Evolutionary conservation across 2,113 vertebrate genomes (phyloP).

Genomic region (Calidris pygmaea): DNA sequence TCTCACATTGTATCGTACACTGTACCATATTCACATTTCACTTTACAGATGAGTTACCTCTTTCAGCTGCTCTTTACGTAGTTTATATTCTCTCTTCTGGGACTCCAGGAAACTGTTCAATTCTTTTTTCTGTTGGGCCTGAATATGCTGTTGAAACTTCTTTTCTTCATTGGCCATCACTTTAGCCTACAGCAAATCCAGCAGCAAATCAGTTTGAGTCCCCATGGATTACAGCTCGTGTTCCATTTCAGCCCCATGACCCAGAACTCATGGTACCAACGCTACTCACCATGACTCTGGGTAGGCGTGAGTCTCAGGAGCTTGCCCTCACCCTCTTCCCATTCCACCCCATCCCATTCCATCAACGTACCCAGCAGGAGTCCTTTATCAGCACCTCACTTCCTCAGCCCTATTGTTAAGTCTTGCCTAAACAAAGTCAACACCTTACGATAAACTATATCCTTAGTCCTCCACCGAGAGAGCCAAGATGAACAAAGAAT

Average conservation of each 20-base stretch:
- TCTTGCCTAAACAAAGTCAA: neutral
- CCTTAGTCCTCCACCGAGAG: neutral
- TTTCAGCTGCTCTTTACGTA: conserved; percentile 97
- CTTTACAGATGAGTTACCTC: conserved; percentile 77
- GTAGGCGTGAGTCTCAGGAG: neutral
- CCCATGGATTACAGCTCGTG: neutral
- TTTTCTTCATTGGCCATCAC: conserved; percentile 95
- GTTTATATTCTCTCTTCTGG: conserved; percentile 97
- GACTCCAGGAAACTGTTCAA: conserved; percentile 94
- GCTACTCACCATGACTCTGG: neutral
- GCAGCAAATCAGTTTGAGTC: neutral
- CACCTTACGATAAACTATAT: neutral
- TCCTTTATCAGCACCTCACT: neutral
- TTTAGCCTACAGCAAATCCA: conserved; percentile 83
- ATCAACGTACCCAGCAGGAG: neutral
- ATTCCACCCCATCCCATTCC: neutral
- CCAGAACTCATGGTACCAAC: neutral
- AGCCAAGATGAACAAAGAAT: neutral
- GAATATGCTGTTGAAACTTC: conserved; percentile 98
- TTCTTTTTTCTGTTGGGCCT: conserved; percentile 97
- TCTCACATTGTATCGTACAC: neutral
- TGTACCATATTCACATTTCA: neutral
- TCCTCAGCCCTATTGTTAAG: neutral
- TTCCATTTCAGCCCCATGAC: neutral
- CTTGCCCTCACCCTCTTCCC: neutral